phyloP scores from a whole-genome alignment of 2,888 invertebrate species.

The Thecophora atra region DNA sequence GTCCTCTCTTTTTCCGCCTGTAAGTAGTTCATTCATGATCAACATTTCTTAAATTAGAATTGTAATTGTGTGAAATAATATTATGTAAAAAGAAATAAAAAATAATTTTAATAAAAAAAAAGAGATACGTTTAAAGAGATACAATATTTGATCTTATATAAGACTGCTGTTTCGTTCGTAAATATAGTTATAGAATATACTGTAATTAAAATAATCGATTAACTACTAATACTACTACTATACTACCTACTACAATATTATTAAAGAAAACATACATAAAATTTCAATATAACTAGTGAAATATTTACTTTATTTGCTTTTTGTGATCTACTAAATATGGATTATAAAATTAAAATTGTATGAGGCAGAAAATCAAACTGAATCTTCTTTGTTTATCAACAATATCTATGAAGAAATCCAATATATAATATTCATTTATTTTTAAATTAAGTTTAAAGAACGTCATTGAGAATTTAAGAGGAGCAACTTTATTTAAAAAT shows the following conservation, averaged over 20 bases:
- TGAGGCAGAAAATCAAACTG: slow-evolving; percentile 10
- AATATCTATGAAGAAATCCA: too few species aligned
- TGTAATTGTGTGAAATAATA: slow-evolving; percentile 34
- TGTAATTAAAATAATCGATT: slow-evolving; percentile 48
- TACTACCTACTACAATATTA: slow-evolving; percentile 48
- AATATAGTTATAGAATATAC: slow-evolving; percentile 57
- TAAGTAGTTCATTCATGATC: too few species aligned
- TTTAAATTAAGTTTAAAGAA: too few species aligned
- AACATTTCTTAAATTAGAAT: too few species aligned
- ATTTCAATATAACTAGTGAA: slow-evolving; percentile 51
- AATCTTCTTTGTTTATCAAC: background rate
- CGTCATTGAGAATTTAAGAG: too few species aligned
- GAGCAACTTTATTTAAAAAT: too few species aligned
- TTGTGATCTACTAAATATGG: slow-evolving; percentile 55
- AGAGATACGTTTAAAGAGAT: slow-evolving; percentile 26
- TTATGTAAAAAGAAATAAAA: slow-evolving; percentile 34
- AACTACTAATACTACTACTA: slow-evolving; percentile 47
- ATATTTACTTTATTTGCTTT: slow-evolving; percentile 60
- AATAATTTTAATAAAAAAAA: slow-evolving; percentile 34
- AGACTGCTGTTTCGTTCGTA: slow-evolving; percentile 67
- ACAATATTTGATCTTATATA: slow-evolving; percentile 64
- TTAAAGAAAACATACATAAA: slow-evolving; percentile 38
- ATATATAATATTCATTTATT: too few species aligned
- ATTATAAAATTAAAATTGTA: slow-evolving; percentile 31
- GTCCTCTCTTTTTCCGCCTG: too few species aligned